Evolutionary conservation across 2,797 vertebrate species (phyloP), one percentile per base, ranked within the genome.

Genomic region (Lindbergichthys nudifrons): DNA sequence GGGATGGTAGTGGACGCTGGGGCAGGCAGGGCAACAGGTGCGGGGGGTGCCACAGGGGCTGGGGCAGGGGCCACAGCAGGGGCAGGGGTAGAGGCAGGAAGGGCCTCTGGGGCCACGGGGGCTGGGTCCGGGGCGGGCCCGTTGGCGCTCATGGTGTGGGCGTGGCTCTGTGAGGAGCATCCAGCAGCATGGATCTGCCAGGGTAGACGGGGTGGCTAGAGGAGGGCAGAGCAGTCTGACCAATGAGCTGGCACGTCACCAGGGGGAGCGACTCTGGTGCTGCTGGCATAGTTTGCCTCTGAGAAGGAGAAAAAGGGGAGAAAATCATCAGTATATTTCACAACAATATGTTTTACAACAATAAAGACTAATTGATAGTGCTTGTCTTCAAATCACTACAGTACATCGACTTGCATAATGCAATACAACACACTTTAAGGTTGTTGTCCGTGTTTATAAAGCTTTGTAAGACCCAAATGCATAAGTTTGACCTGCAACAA

Each of bases 281-380:
- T 94, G 93, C 96, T 97, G 97, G 97, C 98, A 98, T 99, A 97
- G 95, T 98, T 98, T 94, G 91, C 95, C 96, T 96, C 97, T 99
- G 94, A 77, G 78, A 90, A 81, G 36, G 46, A 75, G 36, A 87
- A 88, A 61, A 69, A 54, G 73, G 60, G 51, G 62, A 78, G 26
- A 77, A 41, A 21, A 70, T 11, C 19, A 54, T 79, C 16, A 73
- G 65, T 58, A 18, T 48, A 60, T 50, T 58, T 45, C 10, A 26
- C 52, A 36, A 18, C 47, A 36, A 36, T 36, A 36, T 7, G 8
- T 57, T 51, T 60, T 48, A 18, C 18, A 45, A 59, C 13, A 60
- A 48, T 63, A 72, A 62, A 12, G 3, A 9, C 61, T 12, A n/a
- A 63, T 14, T 10, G 12, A 53, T 11, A 45, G 36, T 47, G 3